A percentile compares a stretch with the other conserved stretches of the same genome.
These are phyloP conservation scores for Epizoanthus stellaris DNA, from an alignment of 92 coral and sea anemone genomes.

Conservation along the genomic window DNA sequence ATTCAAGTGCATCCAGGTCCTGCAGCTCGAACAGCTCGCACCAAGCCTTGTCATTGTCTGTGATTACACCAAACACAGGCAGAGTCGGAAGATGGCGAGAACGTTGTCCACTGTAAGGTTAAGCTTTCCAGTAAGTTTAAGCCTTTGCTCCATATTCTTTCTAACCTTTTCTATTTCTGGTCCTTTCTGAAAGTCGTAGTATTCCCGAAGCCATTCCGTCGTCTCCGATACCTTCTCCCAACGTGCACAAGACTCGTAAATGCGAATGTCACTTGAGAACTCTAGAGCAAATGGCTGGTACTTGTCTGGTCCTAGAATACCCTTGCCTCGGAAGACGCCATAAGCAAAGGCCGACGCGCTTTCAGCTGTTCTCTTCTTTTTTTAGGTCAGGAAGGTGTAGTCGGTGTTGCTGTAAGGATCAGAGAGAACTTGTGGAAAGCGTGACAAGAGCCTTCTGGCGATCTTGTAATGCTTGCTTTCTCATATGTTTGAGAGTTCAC, in stretches of 20 bases:
- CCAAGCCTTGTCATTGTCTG: constrained; percentile 61
- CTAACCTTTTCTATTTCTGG: background rate
- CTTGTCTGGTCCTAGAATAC: constrained; percentile 59
- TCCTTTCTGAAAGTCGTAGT: background rate
- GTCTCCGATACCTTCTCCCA: constrained; percentile 56
- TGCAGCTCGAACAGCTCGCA: constrained; percentile 62
- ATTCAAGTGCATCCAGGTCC: constrained; percentile 56
- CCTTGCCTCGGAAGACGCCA: constrained; percentile 77
- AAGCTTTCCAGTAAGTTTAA: constrained; percentile 57
- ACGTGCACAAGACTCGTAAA: constrained; percentile 68
- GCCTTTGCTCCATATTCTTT: constrained; percentile 32
- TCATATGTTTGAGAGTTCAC: constrained; percentile 71
- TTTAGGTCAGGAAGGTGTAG: constrained; percentile 67
- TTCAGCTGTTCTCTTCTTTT: constrained; percentile 69
- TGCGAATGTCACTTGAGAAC: constrained; percentile 71
- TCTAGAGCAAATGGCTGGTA: constrained; percentile 81
- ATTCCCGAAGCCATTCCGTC: constrained; percentile 43
- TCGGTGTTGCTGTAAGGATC: constrained; percentile 67
- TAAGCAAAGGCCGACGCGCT: constrained; percentile 85
- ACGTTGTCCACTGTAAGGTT: constrained; percentile 48
- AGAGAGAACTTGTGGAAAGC: constrained; percentile 58
- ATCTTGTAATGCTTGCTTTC: constrained; percentile 67
- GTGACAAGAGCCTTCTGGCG: constrained; percentile 67
- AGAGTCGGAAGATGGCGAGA: constrained; percentile 56
- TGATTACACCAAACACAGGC: constrained; percentile 67